Evolutionary conservation across 2,888 invertebrate species (phyloP), one percentile per base, ranked within the genome.

Genomic region (Elmis aenea): DNA sequence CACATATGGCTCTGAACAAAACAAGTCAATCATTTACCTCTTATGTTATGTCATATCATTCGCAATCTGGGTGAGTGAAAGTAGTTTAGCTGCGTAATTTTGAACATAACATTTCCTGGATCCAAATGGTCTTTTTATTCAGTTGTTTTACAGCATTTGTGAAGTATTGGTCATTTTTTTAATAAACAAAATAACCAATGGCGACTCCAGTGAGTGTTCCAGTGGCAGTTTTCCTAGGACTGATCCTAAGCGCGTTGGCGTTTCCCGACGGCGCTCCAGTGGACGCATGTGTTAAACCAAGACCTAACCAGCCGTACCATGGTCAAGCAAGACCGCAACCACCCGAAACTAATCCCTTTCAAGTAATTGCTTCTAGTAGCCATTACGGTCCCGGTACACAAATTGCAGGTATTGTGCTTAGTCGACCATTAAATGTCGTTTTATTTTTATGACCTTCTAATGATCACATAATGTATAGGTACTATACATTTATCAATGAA

Each of bases 181-280:
- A 3, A 28, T 14, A 26, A 28, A 28, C 8, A 5, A 12, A 13
- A 20, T 6, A 20, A 31, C 32, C 5, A 13, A 33, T 33, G 33
- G 33, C 26, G 11, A 9, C 32, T 10, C 25, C 10, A 12, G 13
- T 10, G 2, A 26, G 9, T 20, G n/a, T 10, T 13, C 26, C 20
- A 10, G 25, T 25, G n/a, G n/a, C n/a, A n/a, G n/a, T n/a, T n/a
- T n/a, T n/a, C 3, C 11, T 12, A 8, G 13, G 29, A 20, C 20
- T 21, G 5, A 18, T 18, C 9, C 10, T 29, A 12, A 26, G 26
- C 14, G 13, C 26, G 5, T 9, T 24, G 11, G 73, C 74, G 42
- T 86, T 86, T 59, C 86, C 86, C n/a, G 85, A 86, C 54, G 86
- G 86, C 1, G 86, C 84, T 1, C 87, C 87, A 0, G 77, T 86